Base-by-base conservation (phyloP, 1,140 invertebrate genomes). In the Penaeus indicus region DNA sequence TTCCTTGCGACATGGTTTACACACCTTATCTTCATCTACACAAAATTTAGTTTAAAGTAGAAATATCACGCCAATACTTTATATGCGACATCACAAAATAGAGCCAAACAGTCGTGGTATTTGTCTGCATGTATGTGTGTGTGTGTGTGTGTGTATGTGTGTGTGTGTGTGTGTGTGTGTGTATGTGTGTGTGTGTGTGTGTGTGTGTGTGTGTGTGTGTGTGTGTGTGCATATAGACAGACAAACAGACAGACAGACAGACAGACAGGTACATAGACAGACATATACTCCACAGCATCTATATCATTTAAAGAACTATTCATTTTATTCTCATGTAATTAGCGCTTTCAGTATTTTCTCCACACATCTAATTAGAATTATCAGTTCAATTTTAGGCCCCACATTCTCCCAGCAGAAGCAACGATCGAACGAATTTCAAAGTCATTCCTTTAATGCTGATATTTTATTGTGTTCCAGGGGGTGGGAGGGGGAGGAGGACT, bases 1-100 rank as follows among this genome's bases (percentile, higher is more conserved):
- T 21, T 67, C 1, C n/a, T 32, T 32, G 32, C 32, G 32, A 32
- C 13, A 18, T 22, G 5, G 60, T 54, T 25, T 80, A 80, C 60
- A 61, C 60, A 80, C n/a, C 4, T 60, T 80, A 61, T 61, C 32
- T 80, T 22, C 19, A 80, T 80, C 18, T 80, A 61, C 42, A 75
- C 42, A 75, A n/a, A n/a, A 32, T n/a, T 80, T n/a, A 18, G 22
- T 80, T 38, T 25, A 78, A 42, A 78, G 77, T 38, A 32, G 32
- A 32, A 32, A 32, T 32, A 32, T 32, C 32, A 32, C 32, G 32
- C 32, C 32, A 32, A 2, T 32, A 32, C 32, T 32, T 32, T 32
- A 19, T 18, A 19, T 18, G 7, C 21, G 75, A 42, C 25, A 10
- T 13, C 19, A 42, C 32, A 38, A 38, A 27, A 47, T 7, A 47